Base-by-base conservation (phyloP, 2,797 vertebrate species). In the Remorina albescens region DNA sequence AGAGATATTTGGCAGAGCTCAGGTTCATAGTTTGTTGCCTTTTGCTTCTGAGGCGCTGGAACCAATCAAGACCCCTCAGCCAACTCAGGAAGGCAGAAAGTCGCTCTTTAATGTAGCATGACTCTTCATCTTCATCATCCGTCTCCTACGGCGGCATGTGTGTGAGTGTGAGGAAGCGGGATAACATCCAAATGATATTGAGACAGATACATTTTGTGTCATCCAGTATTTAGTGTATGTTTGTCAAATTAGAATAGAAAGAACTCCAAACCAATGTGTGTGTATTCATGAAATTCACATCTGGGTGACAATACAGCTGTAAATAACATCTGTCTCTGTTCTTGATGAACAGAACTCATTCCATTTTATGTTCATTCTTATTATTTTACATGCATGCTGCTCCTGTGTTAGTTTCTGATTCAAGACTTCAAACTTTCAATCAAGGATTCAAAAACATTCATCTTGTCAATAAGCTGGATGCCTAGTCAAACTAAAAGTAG, bases 21-120 rank as follows among this genome's bases (percentile, higher is more conserved):
- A 42, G 36, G 64, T 55, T 76, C 93, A 89, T 76, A 37, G 72
- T 86, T 92, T 82, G 93, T 94, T 97, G 97, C 96, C 96, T 97
- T 94, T 91, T 93, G 57, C 83, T 93, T 58, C 81, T 91, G 69
- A 95, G 94, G 68, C 84, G 91, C 72, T 93, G 91, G 54, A 96
- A 84, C 74, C n/a, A 85, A 76, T 88, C 90, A 51, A 90, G 77
- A 74, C 95, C 92, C 41, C 84, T 70, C 13, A 97, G 88, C 96
- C 96, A 96, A 83, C 69, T 90, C 80, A 97, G 91, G 49, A 95
- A 92, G 71, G 91, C 89, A 76, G 91, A 60, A 56, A 97, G 75
- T 28, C 85, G 89, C 30, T 93, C 92, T 93, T 93, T 95, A 57
- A 97, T 80, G 42, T 93, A 92, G 62, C 30, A 85, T 28, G 91